These are phyloP conservation scores for Philereme transversata DNA, from an alignment of 2,888 invertebrate genomes.

Conservation along the genomic window DNA sequence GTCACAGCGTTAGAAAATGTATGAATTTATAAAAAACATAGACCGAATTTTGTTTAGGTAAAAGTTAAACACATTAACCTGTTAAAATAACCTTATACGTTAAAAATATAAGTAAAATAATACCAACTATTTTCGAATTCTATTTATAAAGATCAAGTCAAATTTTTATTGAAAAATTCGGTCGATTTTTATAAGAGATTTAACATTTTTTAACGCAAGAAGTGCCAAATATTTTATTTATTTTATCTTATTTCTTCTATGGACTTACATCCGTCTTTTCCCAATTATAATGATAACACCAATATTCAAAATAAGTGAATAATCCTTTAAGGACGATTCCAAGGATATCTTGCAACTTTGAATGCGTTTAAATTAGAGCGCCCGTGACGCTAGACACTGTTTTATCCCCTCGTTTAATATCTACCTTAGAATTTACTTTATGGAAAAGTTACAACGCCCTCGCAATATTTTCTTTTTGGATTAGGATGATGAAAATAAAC, in stretches of 20 bases:
- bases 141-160: too few species aligned
- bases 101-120: too few species aligned
- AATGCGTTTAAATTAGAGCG: conserved; percentile 39
- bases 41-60: neutral
- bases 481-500: too few species aligned
- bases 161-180: too few species aligned
- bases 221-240: conserved; percentile 51
- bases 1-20: conserved; percentile 54
- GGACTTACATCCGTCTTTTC: conserved; percentile 53
- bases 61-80: too few species aligned
- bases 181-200: conserved; percentile 15
- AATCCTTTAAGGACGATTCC: conserved; percentile 72
- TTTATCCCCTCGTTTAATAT: too few species aligned
- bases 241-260: conserved; percentile 32
- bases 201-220: conserved; percentile 36
- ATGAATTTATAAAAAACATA: conserved; percentile 33
- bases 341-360: conserved; percentile 61
- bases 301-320: conserved; percentile 67
- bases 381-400: too few species aligned
- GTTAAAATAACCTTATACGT: too few species aligned
- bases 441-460: too few species aligned
- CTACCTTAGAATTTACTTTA: too few species aligned
- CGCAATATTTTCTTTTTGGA: too few species aligned
- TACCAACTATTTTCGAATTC: too few species aligned
- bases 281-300: conserved; percentile 71